Evolutionary conservation across 2,888 invertebrate genomes (phyloP), one percentile per base, ranked within the genome.

Genomic region (Gari tellinella): DNA sequence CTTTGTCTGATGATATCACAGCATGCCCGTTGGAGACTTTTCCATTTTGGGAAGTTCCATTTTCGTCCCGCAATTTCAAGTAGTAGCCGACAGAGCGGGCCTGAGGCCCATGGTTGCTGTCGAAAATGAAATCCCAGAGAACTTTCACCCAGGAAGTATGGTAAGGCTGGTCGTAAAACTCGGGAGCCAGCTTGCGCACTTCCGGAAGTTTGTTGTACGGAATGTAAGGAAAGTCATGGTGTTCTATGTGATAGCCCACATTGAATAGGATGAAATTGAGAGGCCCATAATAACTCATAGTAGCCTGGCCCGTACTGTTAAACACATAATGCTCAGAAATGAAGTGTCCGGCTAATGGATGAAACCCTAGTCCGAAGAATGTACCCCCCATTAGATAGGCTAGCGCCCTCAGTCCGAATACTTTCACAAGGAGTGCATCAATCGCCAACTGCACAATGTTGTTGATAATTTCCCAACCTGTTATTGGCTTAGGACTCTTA

Each of bases 61-160:
- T 48, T 10, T 60, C 14, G 8, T 46, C 37, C 19, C 48, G 40
- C 23, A 26, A 45, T 40, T 62, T 60, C 12, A 70, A 26, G 37
- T 61, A 56, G 68, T 89, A 90, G 0, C 89, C 91, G 15, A 91
- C 87, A 1, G 90, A 96, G 57, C 99, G 94, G 0, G 99, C 98
- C 90, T 98, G 99, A 0, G 99, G 99, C 0, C 99, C 99, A 72
- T 99, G 96, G 15, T 96, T 95, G 0, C 98, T 97, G 92, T 99
- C 97, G 93, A 95, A 96, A 0, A 99, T 95, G 90, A 99, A 99
- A 90, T 99, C 97, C 89, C 97, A 98, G 0, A 99, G 93, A 0
- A 99, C 99, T 14, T 95, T 94, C 0, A 95, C 93, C 99, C 99
- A 99, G 37, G 99, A 99, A 81, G 96, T 94, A 90, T 99, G 99